Evolutionary conservation across 2,888 invertebrate species (phyloP).

Genomic region (Drosophila barbarae): DNA sequence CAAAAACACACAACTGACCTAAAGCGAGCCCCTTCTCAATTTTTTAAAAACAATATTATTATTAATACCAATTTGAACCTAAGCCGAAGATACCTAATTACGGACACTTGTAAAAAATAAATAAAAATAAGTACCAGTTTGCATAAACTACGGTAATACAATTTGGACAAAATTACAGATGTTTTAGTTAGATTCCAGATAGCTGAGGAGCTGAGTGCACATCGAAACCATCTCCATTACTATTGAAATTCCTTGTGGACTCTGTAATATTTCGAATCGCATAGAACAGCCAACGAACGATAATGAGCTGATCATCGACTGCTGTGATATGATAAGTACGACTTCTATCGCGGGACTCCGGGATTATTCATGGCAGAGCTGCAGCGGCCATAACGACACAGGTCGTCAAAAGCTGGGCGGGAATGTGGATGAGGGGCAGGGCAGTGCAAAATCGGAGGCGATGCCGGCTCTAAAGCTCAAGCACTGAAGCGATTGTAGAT

Average conservation of each 20-base stretch:
- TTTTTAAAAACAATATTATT: no score
- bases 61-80: not conserved
- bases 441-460: conserved; percentile 41
- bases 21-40: no score
- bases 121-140: not conserved
- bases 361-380: conserved; percentile 24
- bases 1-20: no score
- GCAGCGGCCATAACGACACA: conserved; percentile 33
- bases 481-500: conserved; percentile 64
- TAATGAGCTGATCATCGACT: conserved; percentile 33
- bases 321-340: conserved; percentile 38
- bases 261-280: not conserved
- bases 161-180: not conserved
- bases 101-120: not conserved
- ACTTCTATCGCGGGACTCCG: conserved; percentile 27
- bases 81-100: not conserved
- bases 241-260: not conserved
- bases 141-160: not conserved
- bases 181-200: not conserved
- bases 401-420: conserved; percentile 33
- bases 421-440: conserved; percentile 19
- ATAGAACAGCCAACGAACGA: conserved; percentile 6
- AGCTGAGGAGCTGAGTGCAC: not conserved
- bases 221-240: not conserved
- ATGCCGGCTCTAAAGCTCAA: conserved; percentile 40